These are phyloP conservation scores for Apodemus agrarius DNA, from an alignment of 2,797 vertebrate genomes.

Conservation along the genomic window DNA sequence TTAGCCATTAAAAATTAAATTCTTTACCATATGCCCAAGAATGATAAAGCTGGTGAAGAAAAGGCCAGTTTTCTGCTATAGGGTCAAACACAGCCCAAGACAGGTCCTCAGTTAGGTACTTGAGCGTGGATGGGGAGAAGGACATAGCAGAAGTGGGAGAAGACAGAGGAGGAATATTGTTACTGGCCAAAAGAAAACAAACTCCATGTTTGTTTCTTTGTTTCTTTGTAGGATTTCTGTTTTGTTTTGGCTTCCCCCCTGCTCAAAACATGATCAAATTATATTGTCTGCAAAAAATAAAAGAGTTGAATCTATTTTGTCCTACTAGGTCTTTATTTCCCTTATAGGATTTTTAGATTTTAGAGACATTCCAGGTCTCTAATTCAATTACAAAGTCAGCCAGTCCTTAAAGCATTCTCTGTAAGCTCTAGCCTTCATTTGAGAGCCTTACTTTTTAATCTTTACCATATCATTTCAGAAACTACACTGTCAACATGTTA, in stretches of 20 bases:
- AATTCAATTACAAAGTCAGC: neutral
- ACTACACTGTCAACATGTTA: neutral
- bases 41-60: neutral
- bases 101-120: neutral
- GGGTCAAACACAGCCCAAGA: neutral
- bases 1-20: neutral
- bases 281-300: neutral
- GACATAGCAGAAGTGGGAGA: too few species aligned
- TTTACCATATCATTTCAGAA: conserved; percentile 12
- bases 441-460: neutral
- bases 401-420: neutral
- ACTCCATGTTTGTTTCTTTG: neutral
- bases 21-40: neutral
- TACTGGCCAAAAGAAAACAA: neutral
- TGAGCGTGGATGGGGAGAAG: too few species aligned
- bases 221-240: neutral
- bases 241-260: neutral
- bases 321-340: neutral
- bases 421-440: neutral
- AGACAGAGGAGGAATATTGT: too few species aligned
- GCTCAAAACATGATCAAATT: neutral
- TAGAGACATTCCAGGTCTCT: neutral
- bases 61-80: neutral
- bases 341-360: neutral
- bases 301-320: neutral